Percentiles rank a stretch among this genome's conserved stretches.
Evolutionary conservation across 2,113 vertebrate species (phyloP).

Genomic region (Marmota flaviventris): DNA sequence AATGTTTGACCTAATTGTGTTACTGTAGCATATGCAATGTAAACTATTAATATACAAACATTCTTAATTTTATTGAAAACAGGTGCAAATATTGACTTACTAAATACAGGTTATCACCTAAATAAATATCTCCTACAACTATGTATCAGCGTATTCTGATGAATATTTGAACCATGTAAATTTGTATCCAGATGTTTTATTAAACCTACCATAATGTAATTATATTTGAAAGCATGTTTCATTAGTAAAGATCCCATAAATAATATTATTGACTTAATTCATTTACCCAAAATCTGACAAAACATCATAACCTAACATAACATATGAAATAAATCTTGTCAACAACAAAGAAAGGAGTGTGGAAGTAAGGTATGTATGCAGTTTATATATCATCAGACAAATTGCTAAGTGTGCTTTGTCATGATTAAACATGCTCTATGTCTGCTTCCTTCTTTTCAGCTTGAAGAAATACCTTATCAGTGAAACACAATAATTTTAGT

Average conservation of each 20-base stretch:
- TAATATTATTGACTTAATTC: not conserved
- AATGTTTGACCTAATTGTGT: not conserved
- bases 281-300: not conserved
- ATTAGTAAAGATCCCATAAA: not conserved
- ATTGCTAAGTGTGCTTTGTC: not conserved
- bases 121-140: not conserved
- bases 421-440: not conserved
- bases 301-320: not conserved
- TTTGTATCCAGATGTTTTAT: not conserved
- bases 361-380: not conserved
- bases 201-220: not conserved
- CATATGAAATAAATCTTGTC: not conserved
- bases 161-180: not conserved
- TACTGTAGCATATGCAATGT: not conserved
- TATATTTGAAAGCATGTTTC: not conserved
- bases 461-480: not conserved
- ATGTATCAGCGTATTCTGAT: not conserved
- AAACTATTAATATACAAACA: not conserved
- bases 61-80: not conserved
- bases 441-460: not conserved
- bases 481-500: not conserved
- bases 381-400: not conserved
- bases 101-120: not conserved
- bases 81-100: not conserved
- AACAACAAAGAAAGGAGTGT: not conserved